A percentile compares a stretch with the other conserved stretches of the same genome.
These are phyloP conservation scores for Saguinus imperator DNA, from an alignment of 2,113 vertebrate species.

Conservation along the genomic window DNA sequence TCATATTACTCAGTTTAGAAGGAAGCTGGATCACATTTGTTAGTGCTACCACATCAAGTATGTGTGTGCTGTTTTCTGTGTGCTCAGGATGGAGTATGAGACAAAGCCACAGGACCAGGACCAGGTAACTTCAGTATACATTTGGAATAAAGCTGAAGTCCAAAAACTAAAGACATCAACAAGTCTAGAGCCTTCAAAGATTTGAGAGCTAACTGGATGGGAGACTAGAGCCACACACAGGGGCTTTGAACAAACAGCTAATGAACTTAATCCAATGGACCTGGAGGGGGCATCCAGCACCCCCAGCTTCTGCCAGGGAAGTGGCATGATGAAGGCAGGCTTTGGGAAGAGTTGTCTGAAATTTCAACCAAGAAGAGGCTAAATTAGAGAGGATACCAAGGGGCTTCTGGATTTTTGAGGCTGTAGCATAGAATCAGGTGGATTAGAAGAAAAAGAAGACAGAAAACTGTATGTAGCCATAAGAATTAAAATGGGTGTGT, in stretches of 20 bases:
- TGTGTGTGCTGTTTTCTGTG: neutral
- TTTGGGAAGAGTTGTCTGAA: neutral
- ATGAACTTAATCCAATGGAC: neutral
- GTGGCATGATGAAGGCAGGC: neutral
- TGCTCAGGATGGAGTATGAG: neutral
- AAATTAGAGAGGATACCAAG: neutral
- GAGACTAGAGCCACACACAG: rapidly evolving
- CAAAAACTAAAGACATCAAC: neutral
- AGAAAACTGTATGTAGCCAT: neutral
- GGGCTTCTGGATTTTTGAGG: neutral
- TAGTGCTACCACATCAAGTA: neutral
- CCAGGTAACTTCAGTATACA: neutral
- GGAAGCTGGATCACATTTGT: neutral
- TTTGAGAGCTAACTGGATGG: neutral
- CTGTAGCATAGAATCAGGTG: neutral
- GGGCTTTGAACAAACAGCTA: neutral
- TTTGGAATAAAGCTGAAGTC: neutral
- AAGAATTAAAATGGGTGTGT: neutral
- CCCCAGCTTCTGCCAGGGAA: neutral
- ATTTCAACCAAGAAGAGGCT: neutral
- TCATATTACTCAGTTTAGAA: neutral
- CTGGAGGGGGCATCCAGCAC: rapidly evolving
- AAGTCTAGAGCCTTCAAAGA: neutral
- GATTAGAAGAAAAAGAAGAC: neutral
- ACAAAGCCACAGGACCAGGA: neutral